These are phyloP conservation scores for Dolichotis patagonum DNA, from an alignment of 2,113 vertebrate genomes.

Conservation along the genomic window DNA sequence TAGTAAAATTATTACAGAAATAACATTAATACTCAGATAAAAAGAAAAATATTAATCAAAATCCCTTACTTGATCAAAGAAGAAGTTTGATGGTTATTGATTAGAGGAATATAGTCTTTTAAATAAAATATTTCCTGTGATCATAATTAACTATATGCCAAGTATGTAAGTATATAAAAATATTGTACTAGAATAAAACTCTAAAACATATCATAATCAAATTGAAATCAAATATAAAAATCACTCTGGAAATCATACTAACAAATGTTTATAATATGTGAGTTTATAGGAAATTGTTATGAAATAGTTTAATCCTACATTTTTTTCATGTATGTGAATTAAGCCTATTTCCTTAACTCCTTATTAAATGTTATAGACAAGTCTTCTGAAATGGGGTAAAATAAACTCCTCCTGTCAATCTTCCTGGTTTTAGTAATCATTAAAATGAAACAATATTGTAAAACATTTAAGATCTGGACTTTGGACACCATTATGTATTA, in stretches of 20 bases:
- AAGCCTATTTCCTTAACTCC: not conserved
- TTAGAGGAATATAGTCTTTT: not conserved
- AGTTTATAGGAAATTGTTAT: not conserved
- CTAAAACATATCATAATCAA: not conserved
- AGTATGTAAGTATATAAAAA: not conserved
- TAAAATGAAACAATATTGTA: constrained; percentile 56
- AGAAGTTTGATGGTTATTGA: not conserved
- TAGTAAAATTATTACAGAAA: not conserved
- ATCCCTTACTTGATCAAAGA: not conserved
- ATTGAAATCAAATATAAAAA: constrained; percentile 51
- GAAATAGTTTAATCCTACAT: not conserved
- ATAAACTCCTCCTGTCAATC: not conserved
- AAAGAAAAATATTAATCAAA: constrained; percentile 27
- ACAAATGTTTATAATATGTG: not conserved
- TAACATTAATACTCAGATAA: not conserved
- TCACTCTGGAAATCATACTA: constrained; percentile 18
- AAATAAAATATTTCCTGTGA: not conserved
- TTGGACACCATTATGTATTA: constrained; percentile 39
- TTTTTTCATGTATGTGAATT: not conserved
- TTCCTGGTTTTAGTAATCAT: constrained; percentile 26
- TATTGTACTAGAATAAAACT: constrained; percentile 37
- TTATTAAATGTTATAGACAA: constrained; percentile 48
- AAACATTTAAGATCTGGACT: constrained; percentile 50
- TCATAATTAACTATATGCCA: not conserved
- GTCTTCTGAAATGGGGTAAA: constrained; percentile 8